phyloP scores from a whole-genome alignment of 2,888 invertebrate genomes.

The Notodonta ziczac region DNA sequence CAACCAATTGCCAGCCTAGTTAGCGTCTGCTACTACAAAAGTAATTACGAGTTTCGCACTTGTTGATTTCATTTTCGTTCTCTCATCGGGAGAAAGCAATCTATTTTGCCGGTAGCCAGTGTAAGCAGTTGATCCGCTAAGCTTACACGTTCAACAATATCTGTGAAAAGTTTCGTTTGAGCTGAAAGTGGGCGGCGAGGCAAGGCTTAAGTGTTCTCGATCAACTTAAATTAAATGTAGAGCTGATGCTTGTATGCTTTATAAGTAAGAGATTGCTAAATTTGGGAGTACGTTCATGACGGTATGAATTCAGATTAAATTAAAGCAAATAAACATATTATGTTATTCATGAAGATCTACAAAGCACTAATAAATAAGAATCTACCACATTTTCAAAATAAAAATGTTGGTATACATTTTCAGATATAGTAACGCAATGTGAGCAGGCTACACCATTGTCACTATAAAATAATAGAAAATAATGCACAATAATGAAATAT shows the following conservation, averaged over 20 bases:
- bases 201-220: conserved; percentile 38
- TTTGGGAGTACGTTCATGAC: background rate
- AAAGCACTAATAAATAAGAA: no score
- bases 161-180: conserved; percentile 30
- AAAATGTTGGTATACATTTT: no score
- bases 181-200: conserved; percentile 22
- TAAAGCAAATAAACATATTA: no score
- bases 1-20: conserved; percentile 46
- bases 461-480: no score
- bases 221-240: conserved; percentile 47
- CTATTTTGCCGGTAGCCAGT: conserved; percentile 45
- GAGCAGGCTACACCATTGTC: no score
- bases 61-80: conserved; percentile 55
- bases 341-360: no score
- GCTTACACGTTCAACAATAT: conserved; percentile 48
- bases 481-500: no score
- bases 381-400: no score
- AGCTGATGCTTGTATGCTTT: conserved; percentile 18
- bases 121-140: conserved; percentile 37
- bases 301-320: no score
- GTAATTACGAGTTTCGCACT: conserved; percentile 57
- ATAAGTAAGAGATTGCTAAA: conserved; percentile 13
- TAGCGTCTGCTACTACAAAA: conserved; percentile 43
- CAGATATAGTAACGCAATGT: no score
- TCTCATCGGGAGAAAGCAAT: conserved; percentile 50